A percentile compares a stretch with the other conserved stretches of the same genome.
Conservation (phyloP, 2,113 vertebrate species). For the Puffinus mauretanicus region DNA sequence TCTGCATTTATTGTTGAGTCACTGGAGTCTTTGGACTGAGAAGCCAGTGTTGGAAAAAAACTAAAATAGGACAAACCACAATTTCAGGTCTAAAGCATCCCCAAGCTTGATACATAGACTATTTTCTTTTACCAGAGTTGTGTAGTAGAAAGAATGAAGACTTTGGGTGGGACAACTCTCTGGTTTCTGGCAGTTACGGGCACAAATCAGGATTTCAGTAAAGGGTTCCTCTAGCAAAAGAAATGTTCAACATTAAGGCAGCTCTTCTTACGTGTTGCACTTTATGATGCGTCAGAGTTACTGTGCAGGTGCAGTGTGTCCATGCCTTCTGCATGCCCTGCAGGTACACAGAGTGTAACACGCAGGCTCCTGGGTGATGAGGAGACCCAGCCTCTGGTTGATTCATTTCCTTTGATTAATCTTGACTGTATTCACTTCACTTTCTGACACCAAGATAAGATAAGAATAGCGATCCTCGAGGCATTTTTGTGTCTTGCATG, state of each 20-base stretch:
- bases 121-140: too few relatives aligned
- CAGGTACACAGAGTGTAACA: neutral
- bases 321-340: neutral
- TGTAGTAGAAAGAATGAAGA: neutral
- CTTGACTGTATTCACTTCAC: neutral
- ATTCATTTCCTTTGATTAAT: neutral
- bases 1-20: neutral
- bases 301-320: rapidly evolving
- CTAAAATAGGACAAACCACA: neutral
- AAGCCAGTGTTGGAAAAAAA: neutral
- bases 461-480: neutral
- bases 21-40: neutral
- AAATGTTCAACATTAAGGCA: neutral
- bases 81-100: neutral
- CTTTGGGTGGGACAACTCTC: neutral
- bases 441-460: neutral
- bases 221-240: neutral
- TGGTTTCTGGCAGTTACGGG: neutral
- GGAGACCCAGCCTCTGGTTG: neutral
- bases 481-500: neutral
- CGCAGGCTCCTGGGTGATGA: neutral
- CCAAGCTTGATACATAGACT: neutral
- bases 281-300: neutral
- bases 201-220: neutral
- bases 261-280: neutral